Evolutionary conservation across 2,888 invertebrate genomes (phyloP), one percentile per base, ranked within the genome.

Genomic region (Gerris lacustris): DNA sequence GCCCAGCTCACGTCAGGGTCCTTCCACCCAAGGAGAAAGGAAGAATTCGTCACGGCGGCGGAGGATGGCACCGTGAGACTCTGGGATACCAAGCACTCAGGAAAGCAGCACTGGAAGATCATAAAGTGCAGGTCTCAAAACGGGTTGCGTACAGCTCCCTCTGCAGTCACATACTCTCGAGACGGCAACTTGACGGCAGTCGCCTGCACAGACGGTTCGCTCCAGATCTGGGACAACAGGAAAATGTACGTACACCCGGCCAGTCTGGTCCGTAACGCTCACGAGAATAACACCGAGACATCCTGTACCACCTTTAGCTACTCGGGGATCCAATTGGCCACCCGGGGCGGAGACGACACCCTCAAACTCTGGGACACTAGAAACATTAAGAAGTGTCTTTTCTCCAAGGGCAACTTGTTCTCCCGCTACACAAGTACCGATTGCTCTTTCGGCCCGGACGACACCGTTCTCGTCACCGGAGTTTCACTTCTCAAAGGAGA

Each of bases 201-300:
- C 71, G 98, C 91, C 0, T 97, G 98, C 79, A 86, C 86, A 66
- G 99, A 99, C 81, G 99, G 99, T 0, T 94, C 94, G 0, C 86
- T 97, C 70, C 98, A 98, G 80, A 88, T 97, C 82, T 99, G 99
- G 98, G 98, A 99, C 79, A 90, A 94, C 69, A 86, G 96, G 45
- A 93, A 90, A 78, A 89, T 88, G 79, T 94, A 89, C 78, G 96
- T 97, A 0, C 95, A 94, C 77, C 93, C 95, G 0, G 86, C 91
- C 0, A 84, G 88, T 73, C 82, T 92, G 17, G 83, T 92, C 0
- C 83, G 94, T 69, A 87, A 86, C 70, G 95, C 94, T 0, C 97
- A 98, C 80, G 84, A 86, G 70, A 86, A 85, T 75, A 90, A 90
- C 5, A 83, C 85, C 0, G 96, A 95, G 79, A 91, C 94, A 44